phyloP scores from a whole-genome alignment of 2,888 invertebrate species.

The Drosophila leonis region DNA sequence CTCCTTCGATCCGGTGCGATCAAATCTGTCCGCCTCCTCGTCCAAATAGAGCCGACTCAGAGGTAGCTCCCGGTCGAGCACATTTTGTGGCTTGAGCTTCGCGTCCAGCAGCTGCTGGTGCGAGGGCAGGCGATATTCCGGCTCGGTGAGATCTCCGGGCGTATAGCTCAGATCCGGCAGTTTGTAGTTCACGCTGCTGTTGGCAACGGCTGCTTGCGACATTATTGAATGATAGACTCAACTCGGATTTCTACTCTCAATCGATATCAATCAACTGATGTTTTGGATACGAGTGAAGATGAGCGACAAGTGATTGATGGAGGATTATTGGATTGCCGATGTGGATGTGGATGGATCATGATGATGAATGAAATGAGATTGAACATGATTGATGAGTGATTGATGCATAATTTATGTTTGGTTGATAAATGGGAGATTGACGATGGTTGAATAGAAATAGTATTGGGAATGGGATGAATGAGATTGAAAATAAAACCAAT shows the following conservation, averaged over 20 bases:
- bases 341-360: background rate
- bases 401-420: background rate
- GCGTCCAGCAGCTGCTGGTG: slow-evolving; percentile 82
- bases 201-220: slow-evolving; percentile 60
- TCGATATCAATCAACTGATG: slow-evolving; percentile 2
- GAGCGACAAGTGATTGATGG: slow-evolving; percentile 24
- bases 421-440: background rate
- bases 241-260: slow-evolving; percentile 11
- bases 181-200: slow-evolving; percentile 31
- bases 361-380: background rate
- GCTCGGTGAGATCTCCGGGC: slow-evolving; percentile 86
- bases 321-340: background rate
- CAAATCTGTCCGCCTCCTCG: slow-evolving; percentile 47
- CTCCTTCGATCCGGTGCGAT: slow-evolving; percentile 13
- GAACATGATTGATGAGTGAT: background rate
- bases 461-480: background rate
- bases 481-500: background rate
- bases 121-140: slow-evolving; percentile 84
- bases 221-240: slow-evolving; percentile 52
- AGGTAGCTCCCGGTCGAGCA: slow-evolving; percentile 71
- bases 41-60: slow-evolving; percentile 82
- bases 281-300: background rate
- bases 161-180: slow-evolving; percentile 84
- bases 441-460: too few relatives aligned
- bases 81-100: slow-evolving; percentile 64